Conservation (phyloP, 2,113 vertebrate genomes). For the Phalacrocorax carbo region DNA sequence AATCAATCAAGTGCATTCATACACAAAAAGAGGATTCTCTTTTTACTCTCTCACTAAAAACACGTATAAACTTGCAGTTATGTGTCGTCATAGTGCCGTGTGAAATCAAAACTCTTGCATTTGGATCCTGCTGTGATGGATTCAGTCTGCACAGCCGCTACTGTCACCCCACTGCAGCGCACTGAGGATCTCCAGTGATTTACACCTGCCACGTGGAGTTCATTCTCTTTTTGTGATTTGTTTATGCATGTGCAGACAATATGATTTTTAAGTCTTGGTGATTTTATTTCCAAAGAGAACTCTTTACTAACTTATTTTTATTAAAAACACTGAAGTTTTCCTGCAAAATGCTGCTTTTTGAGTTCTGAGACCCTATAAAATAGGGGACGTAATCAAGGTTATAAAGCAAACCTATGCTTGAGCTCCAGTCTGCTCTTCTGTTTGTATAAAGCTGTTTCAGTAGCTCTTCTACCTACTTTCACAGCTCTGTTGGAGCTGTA, state of each 20-base stretch:
- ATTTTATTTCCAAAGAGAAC: not conserved
- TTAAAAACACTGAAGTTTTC: not conserved
- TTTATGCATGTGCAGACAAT: not conserved
- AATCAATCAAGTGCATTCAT: not conserved
- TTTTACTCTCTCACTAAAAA: not conserved
- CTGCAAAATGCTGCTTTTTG: not conserved
- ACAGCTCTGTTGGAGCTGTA: not conserved
- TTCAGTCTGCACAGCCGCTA: not conserved
- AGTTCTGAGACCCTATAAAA: not conserved
- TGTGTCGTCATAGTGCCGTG: not conserved
- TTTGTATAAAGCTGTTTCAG: not conserved
- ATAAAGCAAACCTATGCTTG: not conserved
- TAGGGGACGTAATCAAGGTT: not conserved
- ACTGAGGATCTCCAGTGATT: not conserved
- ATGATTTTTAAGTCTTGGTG: not conserved
- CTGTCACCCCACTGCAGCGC: not conserved
- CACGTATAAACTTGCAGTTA: not conserved
- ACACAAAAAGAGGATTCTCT: not conserved
- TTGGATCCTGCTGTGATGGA: not conserved
- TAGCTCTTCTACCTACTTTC: not conserved
- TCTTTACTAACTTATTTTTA: not conserved
- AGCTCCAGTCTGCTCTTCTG: not conserved
- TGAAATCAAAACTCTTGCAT: not conserved
- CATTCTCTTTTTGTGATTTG: not conserved
- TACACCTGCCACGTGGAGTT: not conserved